Conservation (phyloP, 2,797 vertebrate species). For the Pyrocephalus nanus region DNA sequence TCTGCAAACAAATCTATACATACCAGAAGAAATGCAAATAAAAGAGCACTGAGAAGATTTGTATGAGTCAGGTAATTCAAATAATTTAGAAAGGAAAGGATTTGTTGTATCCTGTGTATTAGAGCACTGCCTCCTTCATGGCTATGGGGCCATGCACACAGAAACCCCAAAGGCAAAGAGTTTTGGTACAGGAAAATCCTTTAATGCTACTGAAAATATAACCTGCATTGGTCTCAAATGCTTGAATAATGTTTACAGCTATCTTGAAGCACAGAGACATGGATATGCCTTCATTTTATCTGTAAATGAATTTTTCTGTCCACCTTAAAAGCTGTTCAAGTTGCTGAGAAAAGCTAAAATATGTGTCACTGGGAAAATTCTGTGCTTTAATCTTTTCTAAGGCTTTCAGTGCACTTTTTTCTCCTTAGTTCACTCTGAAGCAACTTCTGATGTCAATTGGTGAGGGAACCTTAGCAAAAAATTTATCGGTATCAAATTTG, state of each 20-base stretch:
- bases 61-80: background rate
- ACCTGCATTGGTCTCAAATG: background rate
- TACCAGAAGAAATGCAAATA: background rate
- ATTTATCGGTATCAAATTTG: background rate
- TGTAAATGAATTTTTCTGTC: background rate
- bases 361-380: background rate
- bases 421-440: background rate
- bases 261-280: background rate
- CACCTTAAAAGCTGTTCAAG: background rate
- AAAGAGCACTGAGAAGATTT: background rate
- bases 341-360: background rate
- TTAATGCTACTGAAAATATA: background rate
- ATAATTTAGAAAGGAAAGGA: background rate
- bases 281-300: background rate
- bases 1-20: background rate
- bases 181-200: background rate
- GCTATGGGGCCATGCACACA: background rate
- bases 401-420: background rate
- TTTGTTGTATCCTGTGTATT: background rate
- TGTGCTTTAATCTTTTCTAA: background rate
- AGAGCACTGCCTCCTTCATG: background rate
- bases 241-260: background rate
- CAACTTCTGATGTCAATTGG: background rate
- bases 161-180: background rate
- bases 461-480: background rate